Evolutionary conservation across 2,797 vertebrate genomes (phyloP).

Genomic region (Merluccius polli): DNA sequence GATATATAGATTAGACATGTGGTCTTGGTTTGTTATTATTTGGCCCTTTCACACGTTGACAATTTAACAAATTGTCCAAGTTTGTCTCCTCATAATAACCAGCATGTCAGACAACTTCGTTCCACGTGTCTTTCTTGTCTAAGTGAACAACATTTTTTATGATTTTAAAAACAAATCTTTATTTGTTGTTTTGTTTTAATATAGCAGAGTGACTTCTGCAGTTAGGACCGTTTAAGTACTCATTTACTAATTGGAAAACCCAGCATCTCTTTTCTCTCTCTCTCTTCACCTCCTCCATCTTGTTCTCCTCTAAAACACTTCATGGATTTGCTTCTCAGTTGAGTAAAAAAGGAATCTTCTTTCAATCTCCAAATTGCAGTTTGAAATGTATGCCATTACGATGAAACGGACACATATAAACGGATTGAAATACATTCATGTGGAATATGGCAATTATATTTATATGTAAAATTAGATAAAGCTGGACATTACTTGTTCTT

Average conservation of each 20-base stretch:
- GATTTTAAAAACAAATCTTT: constrained; percentile 28
- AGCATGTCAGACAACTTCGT: constrained; percentile 57
- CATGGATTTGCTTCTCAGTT: constrained; percentile 11
- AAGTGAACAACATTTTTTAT: constrained; percentile 28
- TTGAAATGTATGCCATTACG: background rate
- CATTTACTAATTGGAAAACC: constrained; percentile 49
- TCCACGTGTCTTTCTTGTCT: constrained; percentile 25
- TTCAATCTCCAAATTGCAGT: too few species aligned
- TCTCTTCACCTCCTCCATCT: constrained; percentile 38
- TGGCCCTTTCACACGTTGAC: constrained; percentile 32
- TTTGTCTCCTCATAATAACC: constrained; percentile 29
- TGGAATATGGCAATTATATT: background rate
- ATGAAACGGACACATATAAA: background rate
- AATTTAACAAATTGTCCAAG: constrained; percentile 25
- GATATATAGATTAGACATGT: constrained; percentile 14
- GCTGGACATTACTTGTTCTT: too few species aligned
- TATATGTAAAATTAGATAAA: too few species aligned
- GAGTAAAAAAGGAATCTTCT: background rate
- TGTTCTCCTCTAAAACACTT: constrained; percentile 34
- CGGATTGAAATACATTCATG: background rate
- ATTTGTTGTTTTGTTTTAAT: constrained; percentile 45
- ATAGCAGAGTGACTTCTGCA: constrained; percentile 30
- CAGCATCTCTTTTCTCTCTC: constrained; percentile 44
- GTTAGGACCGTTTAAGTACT: constrained; percentile 45
- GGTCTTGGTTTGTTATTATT: constrained; percentile 39